Conservation (phyloP, 2,797 vertebrate genomes). For the Scarus forsteni region DNA sequence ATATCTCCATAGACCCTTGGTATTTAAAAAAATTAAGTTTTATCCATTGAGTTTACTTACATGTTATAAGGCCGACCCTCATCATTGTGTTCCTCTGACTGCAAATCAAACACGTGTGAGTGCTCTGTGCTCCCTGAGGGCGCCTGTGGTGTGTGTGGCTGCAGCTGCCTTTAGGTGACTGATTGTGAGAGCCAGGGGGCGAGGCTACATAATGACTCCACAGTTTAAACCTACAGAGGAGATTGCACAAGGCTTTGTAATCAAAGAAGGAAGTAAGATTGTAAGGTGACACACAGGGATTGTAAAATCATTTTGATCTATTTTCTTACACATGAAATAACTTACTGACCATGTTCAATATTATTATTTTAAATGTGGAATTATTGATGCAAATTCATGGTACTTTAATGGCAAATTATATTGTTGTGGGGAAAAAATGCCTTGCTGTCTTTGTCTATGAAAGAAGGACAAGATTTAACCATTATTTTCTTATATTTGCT, state of each 20-base stretch:
- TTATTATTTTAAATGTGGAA: neutral
- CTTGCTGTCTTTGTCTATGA: no score
- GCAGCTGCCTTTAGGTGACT: conserved; percentile 35
- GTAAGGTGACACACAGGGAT: neutral
- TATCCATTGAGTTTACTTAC: conserved; percentile 37
- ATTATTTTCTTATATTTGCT: no score
- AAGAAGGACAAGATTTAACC: neutral
- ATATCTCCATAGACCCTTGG: neutral
- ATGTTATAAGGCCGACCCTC: conserved; percentile 33
- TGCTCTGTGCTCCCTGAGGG: conserved; percentile 14
- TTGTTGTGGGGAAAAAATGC: no score
- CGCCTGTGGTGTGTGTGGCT: conserved; percentile 32
- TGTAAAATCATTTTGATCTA: no score
- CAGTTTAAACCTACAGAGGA: neutral
- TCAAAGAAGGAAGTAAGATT: neutral
- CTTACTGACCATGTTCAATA: no score
- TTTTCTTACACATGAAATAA: no score
- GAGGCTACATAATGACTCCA: conserved; percentile 28
- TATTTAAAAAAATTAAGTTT: neutral
- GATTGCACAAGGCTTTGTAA: neutral
- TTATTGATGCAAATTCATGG: neutral
- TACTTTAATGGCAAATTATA: no score
- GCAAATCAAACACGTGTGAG: neutral
- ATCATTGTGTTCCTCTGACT: conserved; percentile 11
- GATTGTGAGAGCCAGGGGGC: conserved; percentile 30